These are phyloP conservation scores for Vespertilio murinus DNA, from an alignment of 2,797 vertebrate genomes.

Conservation along the genomic window DNA sequence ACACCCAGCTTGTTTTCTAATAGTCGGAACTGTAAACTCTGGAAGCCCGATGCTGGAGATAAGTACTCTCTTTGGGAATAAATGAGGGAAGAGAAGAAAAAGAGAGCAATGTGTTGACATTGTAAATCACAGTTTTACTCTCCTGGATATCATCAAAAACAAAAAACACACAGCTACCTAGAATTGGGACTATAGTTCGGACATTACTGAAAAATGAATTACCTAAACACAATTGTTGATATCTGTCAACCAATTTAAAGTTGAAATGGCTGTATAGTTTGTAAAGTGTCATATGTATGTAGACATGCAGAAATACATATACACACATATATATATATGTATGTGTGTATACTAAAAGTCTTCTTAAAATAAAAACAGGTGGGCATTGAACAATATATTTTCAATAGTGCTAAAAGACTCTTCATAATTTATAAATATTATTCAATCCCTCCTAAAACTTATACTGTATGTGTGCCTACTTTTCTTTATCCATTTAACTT, in stretches of 20 bases:
- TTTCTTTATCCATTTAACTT: neutral
- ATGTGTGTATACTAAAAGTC: neutral
- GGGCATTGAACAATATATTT: neutral
- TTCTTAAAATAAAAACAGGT: neutral
- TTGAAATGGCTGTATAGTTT: neutral
- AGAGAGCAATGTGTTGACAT: neutral
- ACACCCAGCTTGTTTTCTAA: constrained; percentile 97
- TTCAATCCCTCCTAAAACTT: neutral
- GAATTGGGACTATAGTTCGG: neutral
- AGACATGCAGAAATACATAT: neutral
- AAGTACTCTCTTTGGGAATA: constrained; percentile 90
- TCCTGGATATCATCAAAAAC: neutral
- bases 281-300: neutral
- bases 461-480: neutral
- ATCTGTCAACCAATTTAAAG: neutral
- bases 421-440: neutral
- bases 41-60: constrained; percentile 94
- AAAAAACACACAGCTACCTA: neutral
- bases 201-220: neutral
- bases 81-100: neutral
- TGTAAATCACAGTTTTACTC: neutral
- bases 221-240: neutral
- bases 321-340: too few species aligned
- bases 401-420: neutral
- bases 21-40: constrained; percentile 97